phyloP scores from a whole-genome alignment of 2,113 vertebrate species.

The Myanophis thanlyinensis region DNA sequence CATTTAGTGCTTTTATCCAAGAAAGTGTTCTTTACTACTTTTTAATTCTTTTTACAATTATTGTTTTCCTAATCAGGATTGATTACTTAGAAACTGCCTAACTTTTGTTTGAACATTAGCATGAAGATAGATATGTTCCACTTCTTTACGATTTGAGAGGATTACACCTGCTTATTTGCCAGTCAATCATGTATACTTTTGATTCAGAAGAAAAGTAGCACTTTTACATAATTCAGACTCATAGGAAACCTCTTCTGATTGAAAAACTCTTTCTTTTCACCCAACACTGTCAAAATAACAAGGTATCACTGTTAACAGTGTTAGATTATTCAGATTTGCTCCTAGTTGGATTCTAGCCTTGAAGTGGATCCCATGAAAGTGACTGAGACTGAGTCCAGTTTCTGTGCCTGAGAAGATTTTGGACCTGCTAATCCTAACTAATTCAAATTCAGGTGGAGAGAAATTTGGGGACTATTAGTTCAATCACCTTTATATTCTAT shows the following conservation, averaged over 20 bases:
- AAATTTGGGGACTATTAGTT: not conserved
- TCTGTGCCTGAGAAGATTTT: not conserved
- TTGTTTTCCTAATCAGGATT: not conserved
- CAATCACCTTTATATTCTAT: not conserved
- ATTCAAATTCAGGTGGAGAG: not conserved
- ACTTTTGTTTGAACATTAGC: not conserved
- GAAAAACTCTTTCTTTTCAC: not conserved
- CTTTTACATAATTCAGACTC: constrained; percentile 10
- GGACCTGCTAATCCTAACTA: not conserved
- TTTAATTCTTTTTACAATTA: not conserved
- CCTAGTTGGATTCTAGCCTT: not conserved
- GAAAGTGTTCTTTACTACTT: not conserved
- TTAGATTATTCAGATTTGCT: not conserved
- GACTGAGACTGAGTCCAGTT: not conserved
- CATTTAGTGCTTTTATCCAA: not conserved
- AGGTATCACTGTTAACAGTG: not conserved
- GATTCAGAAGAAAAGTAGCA: not conserved
- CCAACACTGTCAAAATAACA: not conserved
- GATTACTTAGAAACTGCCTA: not conserved
- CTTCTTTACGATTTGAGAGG: not conserved
- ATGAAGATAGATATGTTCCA: not conserved
- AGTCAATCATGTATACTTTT: not conserved
- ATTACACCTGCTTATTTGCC: not conserved
- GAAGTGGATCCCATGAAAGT: not conserved
- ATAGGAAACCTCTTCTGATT: not conserved